These are phyloP conservation scores for Volucella inanis DNA, from an alignment of 2,888 invertebrate species.

Conservation along the genomic window DNA sequence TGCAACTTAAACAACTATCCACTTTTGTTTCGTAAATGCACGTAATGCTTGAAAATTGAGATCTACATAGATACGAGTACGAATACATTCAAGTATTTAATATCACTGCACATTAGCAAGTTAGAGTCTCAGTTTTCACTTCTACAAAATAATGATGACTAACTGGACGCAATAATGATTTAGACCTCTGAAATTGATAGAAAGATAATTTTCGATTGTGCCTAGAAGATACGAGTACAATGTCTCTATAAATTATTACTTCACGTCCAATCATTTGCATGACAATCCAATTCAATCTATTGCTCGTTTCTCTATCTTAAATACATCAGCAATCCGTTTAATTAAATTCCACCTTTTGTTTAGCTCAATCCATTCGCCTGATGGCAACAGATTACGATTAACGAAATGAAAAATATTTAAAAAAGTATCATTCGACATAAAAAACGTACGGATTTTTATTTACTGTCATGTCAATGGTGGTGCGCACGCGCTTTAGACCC, in stretches of 20 bases:
- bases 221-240: background rate
- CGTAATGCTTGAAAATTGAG: background rate
- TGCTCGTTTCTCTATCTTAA: background rate
- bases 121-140: slow-evolving; percentile 37
- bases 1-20: slow-evolving; percentile 19
- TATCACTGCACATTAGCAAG: slow-evolving; percentile 34
- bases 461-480: slow-evolving; percentile 3
- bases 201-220: background rate
- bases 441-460: background rate
- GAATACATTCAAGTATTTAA: slow-evolving; percentile 28
- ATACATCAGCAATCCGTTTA: slow-evolving; percentile 16
- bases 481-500: slow-evolving; percentile 28
- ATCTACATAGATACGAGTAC: background rate
- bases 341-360: slow-evolving; percentile 8
- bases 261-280: slow-evolving; percentile 40
- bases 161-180: no score
- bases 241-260: background rate
- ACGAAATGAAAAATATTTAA: slow-evolving; percentile 4
- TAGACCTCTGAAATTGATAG: background rate
- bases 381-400: slow-evolving; percentile 37
- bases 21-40: slow-evolving; percentile 21
- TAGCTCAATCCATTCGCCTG: background rate
- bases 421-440: background rate
- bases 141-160: background rate
- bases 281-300: background rate